Percentiles rank a stretch among this genome's conserved stretches.
These are phyloP conservation scores for Phocoena phocoena DNA, from an alignment of 2,113 vertebrate genomes.

Conservation along the genomic window DNA sequence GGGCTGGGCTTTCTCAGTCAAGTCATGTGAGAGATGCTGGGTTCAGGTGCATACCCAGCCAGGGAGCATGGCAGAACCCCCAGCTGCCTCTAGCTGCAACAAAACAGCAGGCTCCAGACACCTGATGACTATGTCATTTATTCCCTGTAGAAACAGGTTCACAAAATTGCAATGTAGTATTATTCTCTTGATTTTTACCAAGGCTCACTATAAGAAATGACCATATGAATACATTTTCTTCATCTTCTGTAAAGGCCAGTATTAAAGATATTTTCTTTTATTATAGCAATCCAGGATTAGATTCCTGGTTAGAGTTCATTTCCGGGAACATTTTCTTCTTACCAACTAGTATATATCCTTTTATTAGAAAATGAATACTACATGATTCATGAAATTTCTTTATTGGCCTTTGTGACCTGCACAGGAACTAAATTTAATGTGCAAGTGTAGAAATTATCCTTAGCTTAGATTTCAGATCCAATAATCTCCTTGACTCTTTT, in stretches of 20 bases:
- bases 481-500: constrained; percentile 1
- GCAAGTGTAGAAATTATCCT: constrained; percentile 58
- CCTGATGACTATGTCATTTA: background rate
- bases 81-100: background rate
- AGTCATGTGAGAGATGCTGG: background rate
- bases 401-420: constrained; percentile 66
- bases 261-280: constrained; percentile 66
- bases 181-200: constrained; percentile 40
- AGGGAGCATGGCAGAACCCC: background rate
- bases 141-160: background rate
- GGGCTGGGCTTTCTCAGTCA: background rate
- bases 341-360: constrained; percentile 44
- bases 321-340: constrained; percentile 66
- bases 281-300: constrained; percentile 37
- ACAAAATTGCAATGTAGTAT: background rate
- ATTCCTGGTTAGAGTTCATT: constrained; percentile 66
- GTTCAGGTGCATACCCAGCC: background rate
- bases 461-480: constrained; percentile 45
- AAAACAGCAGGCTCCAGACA: background rate
- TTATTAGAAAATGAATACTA: constrained; percentile 76
- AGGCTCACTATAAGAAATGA: constrained; percentile 11
- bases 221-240: constrained; percentile 46
- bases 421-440: constrained; percentile 69
- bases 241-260: constrained; percentile 15
- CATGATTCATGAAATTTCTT: constrained; percentile 68